Evolutionary conservation across 2,797 vertebrate species (phyloP), one percentile per base, ranked within the genome.

Genomic region (Lepus townsendii): DNA sequence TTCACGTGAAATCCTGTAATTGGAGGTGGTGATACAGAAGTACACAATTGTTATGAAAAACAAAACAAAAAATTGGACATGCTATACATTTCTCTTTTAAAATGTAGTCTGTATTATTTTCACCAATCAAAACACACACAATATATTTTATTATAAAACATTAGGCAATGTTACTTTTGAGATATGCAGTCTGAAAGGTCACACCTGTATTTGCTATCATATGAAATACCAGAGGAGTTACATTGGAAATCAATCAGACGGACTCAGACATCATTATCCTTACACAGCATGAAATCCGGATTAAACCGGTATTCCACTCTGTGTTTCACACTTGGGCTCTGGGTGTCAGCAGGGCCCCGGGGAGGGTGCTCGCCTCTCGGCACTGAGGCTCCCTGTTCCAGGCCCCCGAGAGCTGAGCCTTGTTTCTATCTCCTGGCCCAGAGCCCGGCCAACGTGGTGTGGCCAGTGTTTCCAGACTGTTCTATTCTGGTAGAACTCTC

Each of bases 101-200:
- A 88, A 97, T 82, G 96, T 27, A 32, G 91, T 92, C 73, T 97
- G 69, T 96, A 95, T 80, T 95, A 93, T 82, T 84, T 94, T 97
- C 97, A 98, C 98, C 98, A 98, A 98, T 96, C 92, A 20, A 94
- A 98, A 98, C 98, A 96, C 90, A 94, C 62, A 66, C 68, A 89
- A 95, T 97, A 95, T 94, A 90, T 95, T 90, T 94, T 88, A 98
- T 96, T 93, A 97, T 97, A 98, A 97, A 97, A 98, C 96, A 93
- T 83, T 94, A 97, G 88, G 91, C 93, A 95, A 97, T 89, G 88
- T 98, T 95, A 98, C 95, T 96, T 96, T 92, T 91, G 94, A 96
- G 96, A 98, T 97, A 95, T 92, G 92, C 88, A 91, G 78, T 96
- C 85, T 90, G 52, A 84, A 92, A 88, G 72, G 95, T 94, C 91